Base-by-base conservation (phyloP, 2,888 invertebrate genomes). In the Acleris cristana region DNA sequence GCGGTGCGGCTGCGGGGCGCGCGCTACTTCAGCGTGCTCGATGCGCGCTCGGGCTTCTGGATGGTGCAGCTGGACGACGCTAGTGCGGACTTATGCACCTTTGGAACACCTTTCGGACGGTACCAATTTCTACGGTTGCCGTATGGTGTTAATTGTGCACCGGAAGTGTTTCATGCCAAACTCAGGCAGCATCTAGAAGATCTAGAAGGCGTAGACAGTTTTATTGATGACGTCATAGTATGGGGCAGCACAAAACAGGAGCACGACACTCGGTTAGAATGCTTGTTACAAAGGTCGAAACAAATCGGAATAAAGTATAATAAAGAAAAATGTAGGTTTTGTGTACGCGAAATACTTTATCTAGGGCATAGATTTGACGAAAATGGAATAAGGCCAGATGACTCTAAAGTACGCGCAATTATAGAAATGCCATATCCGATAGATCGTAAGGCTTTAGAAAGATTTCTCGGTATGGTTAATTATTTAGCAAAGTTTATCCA, bases 111-210 rank as follows among this genome's bases (percentile, higher is more conserved):
- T 5, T 68, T 68, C n/a, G 70, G 65, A 5, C 48, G 70, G 6
- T 70, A 65, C 49, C 70, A 70, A 40, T 71, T 70, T 30, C 55
- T 70, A 14, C 59, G 71, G 12, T 60, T 70, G 52, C n/a, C n/a
- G n/a, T n/a, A 65, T 26, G 72, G 71, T 55, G 54, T 71, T 26
- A 55, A 8, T 2, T 30, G 30, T 30, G 30, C 30, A 30, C 30
- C 30, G 8, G 30, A 30, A 30, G 30, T 30, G 8, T 72, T 72
- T 57, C 72, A 72, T 54, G 64, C 64, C 16, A 71, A 65, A 55
- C 44, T 71, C 8, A 23, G 72, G 14, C 71, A 72, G 49, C 19
- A 70, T 16, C 58, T 70, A 12, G 70, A 72, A 23, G 69, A 53
- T 18, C 18, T 55, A 18, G 34, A 55, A 18, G 55, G 55, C 26